Conservation (phyloP, 2,797 vertebrate genomes). For the Hypotaenidia philippensis region DNA sequence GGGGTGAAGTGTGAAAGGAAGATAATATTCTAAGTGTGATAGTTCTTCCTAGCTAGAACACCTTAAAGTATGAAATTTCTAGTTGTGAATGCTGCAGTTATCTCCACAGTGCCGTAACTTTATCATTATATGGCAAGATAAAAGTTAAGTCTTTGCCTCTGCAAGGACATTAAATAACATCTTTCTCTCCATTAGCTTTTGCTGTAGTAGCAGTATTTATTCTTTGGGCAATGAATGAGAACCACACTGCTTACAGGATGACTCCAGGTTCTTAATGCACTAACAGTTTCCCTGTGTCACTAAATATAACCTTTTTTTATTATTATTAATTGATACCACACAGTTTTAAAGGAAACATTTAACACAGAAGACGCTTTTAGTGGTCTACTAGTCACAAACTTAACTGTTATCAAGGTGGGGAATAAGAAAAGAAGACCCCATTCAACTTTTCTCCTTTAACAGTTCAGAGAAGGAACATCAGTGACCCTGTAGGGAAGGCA, state of each 20-base stretch:
- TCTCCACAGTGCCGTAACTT: conserved; percentile 53
- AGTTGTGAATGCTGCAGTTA: neutral
- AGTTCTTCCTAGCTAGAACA: neutral
- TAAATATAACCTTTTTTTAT: neutral
- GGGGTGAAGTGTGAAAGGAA: neutral
- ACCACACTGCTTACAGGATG: conserved; percentile 46
- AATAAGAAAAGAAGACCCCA: neutral
- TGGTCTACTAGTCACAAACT: neutral
- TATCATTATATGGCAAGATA: conserved; percentile 51
- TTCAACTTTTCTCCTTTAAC: neutral
- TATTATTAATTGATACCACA: neutral
- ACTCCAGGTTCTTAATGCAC: conserved; percentile 61
- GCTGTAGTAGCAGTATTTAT: conserved; percentile 58
- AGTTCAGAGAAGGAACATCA: neutral
- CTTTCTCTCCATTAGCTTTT: conserved; percentile 64
- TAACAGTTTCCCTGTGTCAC: neutral
- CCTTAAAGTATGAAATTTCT: neutral
- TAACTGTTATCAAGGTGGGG: neutral
- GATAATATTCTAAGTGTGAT: neutral
- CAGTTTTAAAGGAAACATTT: neutral
- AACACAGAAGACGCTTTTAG: neutral
- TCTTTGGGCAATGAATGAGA: conserved; percentile 68
- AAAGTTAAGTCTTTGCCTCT: conserved; percentile 59
- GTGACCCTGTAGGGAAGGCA: neutral
- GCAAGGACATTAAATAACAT: conserved; percentile 69